Conservation (phyloP, 2,888 invertebrate genomes). For the Cerceris ruficornis region DNA sequence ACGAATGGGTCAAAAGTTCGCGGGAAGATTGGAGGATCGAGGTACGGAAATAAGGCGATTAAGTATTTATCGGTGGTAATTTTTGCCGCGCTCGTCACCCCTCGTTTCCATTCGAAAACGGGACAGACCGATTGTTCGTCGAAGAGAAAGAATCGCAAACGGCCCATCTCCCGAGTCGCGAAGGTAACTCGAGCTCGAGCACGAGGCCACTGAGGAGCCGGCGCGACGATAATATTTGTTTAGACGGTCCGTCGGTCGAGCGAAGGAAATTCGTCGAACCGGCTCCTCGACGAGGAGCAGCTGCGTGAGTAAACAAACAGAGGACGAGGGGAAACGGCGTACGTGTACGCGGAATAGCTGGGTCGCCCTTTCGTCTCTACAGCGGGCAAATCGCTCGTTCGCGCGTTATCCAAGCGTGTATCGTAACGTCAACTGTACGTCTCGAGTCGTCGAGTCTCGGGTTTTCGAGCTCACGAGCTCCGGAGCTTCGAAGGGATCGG, state of each 20-base stretch:
- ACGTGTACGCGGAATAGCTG: conserved; percentile 41
- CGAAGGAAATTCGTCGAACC: background rate
- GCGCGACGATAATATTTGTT: too few relatives aligned
- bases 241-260: background rate
- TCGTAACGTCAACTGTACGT: conserved; percentile 51
- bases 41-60: conserved; percentile 8
- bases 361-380: conserved; percentile 42
- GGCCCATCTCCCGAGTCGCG: background rate
- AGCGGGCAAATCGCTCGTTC: conserved; percentile 51
- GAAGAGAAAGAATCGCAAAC: background rate
- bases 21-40: background rate
- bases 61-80: background rate
- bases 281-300: background rate
- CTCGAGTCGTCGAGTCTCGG: background rate
- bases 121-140: background rate
- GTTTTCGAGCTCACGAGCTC: conserved; percentile 43
- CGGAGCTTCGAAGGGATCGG: conserved; percentile 46
- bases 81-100: background rate
- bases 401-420: conserved; percentile 63
- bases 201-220: too few relatives aligned
- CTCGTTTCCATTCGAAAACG: background rate
- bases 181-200: too few relatives aligned
- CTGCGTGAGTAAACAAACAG: background rate
- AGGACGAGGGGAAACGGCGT: background rate
- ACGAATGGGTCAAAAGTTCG: conserved; percentile 34